Percentiles rank a stretch among this genome's conserved stretches.
phyloP scores from a whole-genome alignment of 2,797 vertebrate genomes.

The Perodicticus potto region DNA sequence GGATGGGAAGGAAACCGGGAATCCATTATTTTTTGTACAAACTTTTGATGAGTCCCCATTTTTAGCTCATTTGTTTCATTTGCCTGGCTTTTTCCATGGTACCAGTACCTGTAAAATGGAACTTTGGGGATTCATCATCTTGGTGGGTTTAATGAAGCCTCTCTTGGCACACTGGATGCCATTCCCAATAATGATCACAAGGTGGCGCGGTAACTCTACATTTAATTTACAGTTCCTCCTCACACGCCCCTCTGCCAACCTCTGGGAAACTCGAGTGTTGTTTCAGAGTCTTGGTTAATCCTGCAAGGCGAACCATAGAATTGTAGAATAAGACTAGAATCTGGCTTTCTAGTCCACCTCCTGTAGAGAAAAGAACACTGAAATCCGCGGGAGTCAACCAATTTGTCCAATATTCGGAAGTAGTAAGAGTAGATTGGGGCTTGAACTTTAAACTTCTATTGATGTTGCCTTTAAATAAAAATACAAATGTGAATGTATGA shows the following conservation, averaged over 20 bases:
- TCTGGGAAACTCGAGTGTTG: not conserved
- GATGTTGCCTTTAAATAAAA: conserved; percentile 5
- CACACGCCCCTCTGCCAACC: not conserved
- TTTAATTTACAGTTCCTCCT: not conserved
- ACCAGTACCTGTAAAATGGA: not conserved
- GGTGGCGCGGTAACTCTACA: conserved; percentile 43
- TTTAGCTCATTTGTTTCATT: not conserved
- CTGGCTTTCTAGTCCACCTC: not conserved
- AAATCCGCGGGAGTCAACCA: not conserved
- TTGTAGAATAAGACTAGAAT: not conserved
- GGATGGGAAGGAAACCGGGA: too few species aligned
- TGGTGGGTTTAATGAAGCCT: not conserved
- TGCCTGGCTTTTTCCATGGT: not conserved
- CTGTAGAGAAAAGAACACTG: not conserved
- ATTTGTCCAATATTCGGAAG: not conserved
- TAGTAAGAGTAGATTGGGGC: not conserved
- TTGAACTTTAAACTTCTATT: not conserved
- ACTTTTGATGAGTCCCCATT: not conserved
- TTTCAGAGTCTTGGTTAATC: not conserved
- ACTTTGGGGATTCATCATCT: not conserved
- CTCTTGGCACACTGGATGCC: not conserved
- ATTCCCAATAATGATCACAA: conserved; percentile 33
- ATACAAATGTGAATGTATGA: not conserved
- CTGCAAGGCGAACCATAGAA: not conserved
- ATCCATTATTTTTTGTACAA: not conserved